Evolutionary conservation across 2,797 vertebrate genomes (phyloP).

Genomic region (Sorex maritimensis): DNA sequence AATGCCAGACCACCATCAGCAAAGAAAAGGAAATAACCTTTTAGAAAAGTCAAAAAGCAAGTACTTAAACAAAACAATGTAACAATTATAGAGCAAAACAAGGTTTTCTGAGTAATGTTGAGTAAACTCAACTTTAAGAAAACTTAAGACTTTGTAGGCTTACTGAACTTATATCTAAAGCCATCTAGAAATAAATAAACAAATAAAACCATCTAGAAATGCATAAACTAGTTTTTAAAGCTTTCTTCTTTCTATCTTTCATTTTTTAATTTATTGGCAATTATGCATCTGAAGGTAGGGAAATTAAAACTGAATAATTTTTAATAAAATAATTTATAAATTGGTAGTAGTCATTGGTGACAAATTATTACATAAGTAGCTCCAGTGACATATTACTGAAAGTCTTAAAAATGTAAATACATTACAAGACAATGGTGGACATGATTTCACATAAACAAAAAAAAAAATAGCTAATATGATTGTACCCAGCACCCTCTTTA

Average conservation of each 20-base stretch:
- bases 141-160: slow-evolving; percentile 34
- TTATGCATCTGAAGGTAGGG: slow-evolving; percentile 74
- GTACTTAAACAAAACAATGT: slow-evolving; percentile 44
- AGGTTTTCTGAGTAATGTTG: slow-evolving; percentile 60
- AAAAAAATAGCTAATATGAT: slow-evolving; percentile 88
- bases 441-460: slow-evolving; percentile 89
- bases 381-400: slow-evolving; percentile 88
- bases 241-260: neutral
- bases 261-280: slow-evolving; percentile 62
- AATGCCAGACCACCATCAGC: too few species aligned
- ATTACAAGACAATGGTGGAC: slow-evolving; percentile 89
- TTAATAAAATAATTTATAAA: slow-evolving; percentile 73
- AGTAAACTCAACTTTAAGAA: slow-evolving; percentile 54
- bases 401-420: slow-evolving; percentile 88
- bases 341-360: slow-evolving; percentile 78
- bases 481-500: slow-evolving; percentile 92
- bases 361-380: slow-evolving; percentile 80
- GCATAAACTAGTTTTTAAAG: slow-evolving; percentile 41
- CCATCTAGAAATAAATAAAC: slow-evolving; percentile 60
- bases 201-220: slow-evolving; percentile 32
- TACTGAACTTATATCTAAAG: slow-evolving; percentile 32
- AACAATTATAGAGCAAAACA: slow-evolving; percentile 55
- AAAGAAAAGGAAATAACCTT: neutral
- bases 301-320: slow-evolving; percentile 68
- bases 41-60: slow-evolving; percentile 55